These are phyloP conservation scores for Druceiella hillmani DNA, from an alignment of 2,888 invertebrate species.

Conservation along the genomic window DNA sequence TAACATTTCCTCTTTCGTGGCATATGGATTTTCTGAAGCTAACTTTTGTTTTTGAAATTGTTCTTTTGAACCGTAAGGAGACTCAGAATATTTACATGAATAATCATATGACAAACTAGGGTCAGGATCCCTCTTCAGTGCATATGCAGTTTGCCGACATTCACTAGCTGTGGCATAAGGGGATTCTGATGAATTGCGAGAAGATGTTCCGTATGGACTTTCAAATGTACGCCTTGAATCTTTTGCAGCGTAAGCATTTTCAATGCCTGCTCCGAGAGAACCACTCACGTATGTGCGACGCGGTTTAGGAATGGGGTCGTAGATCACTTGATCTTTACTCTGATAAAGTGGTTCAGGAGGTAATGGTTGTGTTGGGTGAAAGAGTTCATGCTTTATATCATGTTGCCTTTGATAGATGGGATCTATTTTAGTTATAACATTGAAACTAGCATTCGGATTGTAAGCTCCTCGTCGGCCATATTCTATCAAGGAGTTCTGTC, in stretches of 20 bases:
- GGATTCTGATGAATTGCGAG: conserved; percentile 27
- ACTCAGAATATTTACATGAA: conserved; percentile 31
- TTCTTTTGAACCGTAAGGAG: conserved; percentile 46
- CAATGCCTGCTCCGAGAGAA: not conserved
- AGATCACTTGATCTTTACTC: conserved; percentile 47
- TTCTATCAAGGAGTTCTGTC: conserved; percentile 51
- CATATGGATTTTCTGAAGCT: conserved; percentile 40
- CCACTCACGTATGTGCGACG: conserved; percentile 40
- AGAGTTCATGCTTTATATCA: conserved; percentile 47
- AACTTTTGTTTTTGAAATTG: conserved; percentile 41
- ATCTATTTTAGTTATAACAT: conserved; percentile 53
- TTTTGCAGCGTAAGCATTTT: not conserved
- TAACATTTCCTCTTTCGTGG: conserved; percentile 49
- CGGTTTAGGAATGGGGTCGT: conserved; percentile 49
- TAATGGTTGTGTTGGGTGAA: conserved; percentile 47
- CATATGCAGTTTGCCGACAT: conserved; percentile 33
- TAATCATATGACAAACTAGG: no score
- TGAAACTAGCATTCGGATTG: conserved; percentile 45
- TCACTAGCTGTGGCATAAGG: conserved; percentile 32
- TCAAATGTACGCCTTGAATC: not conserved
- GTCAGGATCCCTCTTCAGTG: no score
- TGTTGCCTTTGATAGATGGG: conserved; percentile 52
- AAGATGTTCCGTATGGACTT: not conserved
- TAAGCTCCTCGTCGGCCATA: conserved; percentile 47
- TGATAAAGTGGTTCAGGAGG: conserved; percentile 50